These are phyloP conservation scores for Metallyticus violacea DNA, from an alignment of 2,888 invertebrate genomes.

Conservation along the genomic window DNA sequence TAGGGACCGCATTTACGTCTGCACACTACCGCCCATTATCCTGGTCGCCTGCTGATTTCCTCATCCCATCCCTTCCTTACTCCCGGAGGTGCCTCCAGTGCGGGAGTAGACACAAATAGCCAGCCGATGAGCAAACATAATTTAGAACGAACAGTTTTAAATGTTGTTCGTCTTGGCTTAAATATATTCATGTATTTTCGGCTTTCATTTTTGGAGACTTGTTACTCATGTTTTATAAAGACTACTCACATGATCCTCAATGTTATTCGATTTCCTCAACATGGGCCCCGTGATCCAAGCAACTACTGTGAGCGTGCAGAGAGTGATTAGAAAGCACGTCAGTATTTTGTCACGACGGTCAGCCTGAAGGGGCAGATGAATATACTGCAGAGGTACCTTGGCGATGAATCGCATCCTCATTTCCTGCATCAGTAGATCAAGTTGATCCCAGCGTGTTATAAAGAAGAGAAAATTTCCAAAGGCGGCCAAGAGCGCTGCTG, in stretches of 20 bases:
- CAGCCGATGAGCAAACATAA: no score
- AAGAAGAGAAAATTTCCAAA: neutral
- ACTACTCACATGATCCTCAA: neutral
- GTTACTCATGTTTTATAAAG: no score
- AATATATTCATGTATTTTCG: no score
- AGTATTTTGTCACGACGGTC: neutral
- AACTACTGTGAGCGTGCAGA: neutral
- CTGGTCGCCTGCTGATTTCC: no score
- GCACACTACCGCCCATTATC: no score
- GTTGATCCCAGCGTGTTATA: neutral
- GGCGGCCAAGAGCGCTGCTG: neutral
- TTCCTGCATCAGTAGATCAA: neutral
- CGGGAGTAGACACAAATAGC: no score
- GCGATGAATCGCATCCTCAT: neutral
- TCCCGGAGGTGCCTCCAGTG: no score
- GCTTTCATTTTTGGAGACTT: no score
- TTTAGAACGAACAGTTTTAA: no score
- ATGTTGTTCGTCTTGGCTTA: no score
- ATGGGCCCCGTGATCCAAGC: neutral
- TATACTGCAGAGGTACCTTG: neutral
- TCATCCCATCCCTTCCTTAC: no score
- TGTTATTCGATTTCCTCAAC: neutral
- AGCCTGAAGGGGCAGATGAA: neutral
- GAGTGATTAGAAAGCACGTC: neutral
- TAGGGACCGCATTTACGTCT: no score